These are phyloP conservation scores for Scolopax mira DNA, from an alignment of 2,113 vertebrate species.

Conservation along the genomic window DNA sequence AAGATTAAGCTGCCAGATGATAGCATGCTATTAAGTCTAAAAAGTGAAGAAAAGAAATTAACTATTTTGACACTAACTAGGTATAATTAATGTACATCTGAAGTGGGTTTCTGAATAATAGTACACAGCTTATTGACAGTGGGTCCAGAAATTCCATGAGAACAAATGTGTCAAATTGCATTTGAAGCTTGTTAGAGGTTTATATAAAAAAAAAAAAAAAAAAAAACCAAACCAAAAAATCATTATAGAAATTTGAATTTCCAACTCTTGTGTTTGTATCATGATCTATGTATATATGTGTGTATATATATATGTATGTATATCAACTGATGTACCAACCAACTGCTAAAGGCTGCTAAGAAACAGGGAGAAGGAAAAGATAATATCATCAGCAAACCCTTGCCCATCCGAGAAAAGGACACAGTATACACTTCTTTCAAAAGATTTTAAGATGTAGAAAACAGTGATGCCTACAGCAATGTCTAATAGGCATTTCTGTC, in stretches of 20 bases:
- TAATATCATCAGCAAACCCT: not conserved
- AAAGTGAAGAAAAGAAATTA: not conserved
- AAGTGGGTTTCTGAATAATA: not conserved
- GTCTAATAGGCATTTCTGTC: not conserved
- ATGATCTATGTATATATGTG: accelerated
- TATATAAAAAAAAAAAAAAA: not conserved
- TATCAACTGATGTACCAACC: not conserved
- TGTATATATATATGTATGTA: accelerated
- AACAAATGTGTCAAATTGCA: not conserved
- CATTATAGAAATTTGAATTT: not conserved
- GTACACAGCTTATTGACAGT: not conserved
- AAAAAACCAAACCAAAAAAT: not conserved
- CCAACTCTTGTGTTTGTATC: not conserved
- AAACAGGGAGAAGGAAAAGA: not conserved
- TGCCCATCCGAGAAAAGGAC: not conserved
- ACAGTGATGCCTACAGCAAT: not conserved
- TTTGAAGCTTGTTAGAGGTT: not conserved
- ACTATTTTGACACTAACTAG: slow-evolving; percentile 53
- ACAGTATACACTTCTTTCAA: not conserved
- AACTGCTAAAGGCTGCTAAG: not conserved
- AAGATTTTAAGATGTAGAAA: not conserved
- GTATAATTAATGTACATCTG: slow-evolving; percentile 30
- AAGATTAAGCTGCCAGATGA: slow-evolving; percentile 39
- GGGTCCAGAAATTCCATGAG: not conserved
- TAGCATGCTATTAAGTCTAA: not conserved